These are phyloP conservation scores for Oxytorus armatus DNA, from an alignment of 2,888 invertebrate species.

Conservation along the genomic window DNA sequence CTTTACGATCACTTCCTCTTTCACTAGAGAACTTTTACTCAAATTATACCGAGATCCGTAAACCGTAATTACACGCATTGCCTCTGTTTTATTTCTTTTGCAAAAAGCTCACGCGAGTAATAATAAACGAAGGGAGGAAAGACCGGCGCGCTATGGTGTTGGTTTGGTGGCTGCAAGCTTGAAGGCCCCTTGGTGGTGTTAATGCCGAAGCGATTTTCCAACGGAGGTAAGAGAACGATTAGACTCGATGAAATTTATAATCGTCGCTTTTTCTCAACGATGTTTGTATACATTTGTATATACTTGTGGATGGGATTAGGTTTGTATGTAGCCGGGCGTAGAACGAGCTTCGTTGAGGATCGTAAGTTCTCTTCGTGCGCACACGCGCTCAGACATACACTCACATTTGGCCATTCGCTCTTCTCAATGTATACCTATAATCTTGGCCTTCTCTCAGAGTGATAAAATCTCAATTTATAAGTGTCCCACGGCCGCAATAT, in stretches of 20 bases:
- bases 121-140: conserved; percentile 20
- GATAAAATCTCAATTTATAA: conserved; percentile 85
- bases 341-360: conserved; percentile 55
- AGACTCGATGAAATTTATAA: conserved; percentile 63
- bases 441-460: conserved; percentile 67
- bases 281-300: conserved; percentile 12
- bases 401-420: not conserved
- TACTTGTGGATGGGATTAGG: not conserved
- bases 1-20: conserved; percentile 43
- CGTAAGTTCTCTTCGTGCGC: conserved; percentile 44
- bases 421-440: conserved; percentile 22
- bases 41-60: conserved; percentile 28
- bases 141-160: not conserved
- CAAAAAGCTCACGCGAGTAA: conserved; percentile 48
- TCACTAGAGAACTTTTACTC: not conserved
- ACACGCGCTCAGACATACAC: not conserved
- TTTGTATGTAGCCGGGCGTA: conserved; percentile 29
- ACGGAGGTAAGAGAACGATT: conserved; percentile 57
- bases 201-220: conserved; percentile 53
- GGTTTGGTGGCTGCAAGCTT: conserved; percentile 33
- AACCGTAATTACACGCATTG: conserved; percentile 52
- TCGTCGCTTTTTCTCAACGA: conserved; percentile 54
- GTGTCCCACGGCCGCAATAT: conserved; percentile 83
- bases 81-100: conserved; percentile 41
- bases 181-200: conserved; percentile 46